A percentile compares a stretch with the other conserved stretches of the same genome.
Evolutionary conservation across 2,888 invertebrate genomes (phyloP).

Genomic region (Caenorhabditis panamensis): DNA sequence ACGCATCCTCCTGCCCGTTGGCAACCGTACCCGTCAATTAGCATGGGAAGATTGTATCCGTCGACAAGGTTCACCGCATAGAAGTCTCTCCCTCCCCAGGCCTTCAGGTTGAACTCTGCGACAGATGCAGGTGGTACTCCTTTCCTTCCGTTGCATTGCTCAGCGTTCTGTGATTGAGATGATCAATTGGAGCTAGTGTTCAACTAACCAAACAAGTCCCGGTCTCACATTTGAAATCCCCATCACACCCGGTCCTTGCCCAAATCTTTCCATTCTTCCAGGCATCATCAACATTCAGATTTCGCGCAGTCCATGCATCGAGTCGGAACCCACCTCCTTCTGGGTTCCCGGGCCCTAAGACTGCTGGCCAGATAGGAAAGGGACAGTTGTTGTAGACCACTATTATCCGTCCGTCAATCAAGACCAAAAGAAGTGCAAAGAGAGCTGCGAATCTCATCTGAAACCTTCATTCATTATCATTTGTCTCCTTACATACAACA

Average conservation of each 20-base stretch:
- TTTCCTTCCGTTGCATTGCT: slow-evolving; percentile 80
- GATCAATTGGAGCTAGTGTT: too few species aligned
- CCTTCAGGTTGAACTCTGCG: slow-evolving; percentile 82
- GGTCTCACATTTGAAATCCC: slow-evolving; percentile 70
- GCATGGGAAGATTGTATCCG: slow-evolving; percentile 82
- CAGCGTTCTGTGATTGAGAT: slow-evolving; percentile 25
- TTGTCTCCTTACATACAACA: too few species aligned
- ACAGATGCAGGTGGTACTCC: slow-evolving; percentile 82
- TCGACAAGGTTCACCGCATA: slow-evolving; percentile 84
- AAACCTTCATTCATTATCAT: not conserved
- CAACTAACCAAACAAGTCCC: slow-evolving; percentile 62
- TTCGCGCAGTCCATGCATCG: slow-evolving; percentile 55
- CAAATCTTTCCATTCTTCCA: slow-evolving; percentile 72
- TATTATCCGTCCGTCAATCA: slow-evolving; percentile 9
- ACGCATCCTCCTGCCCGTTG: slow-evolving; percentile 57
- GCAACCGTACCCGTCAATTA: slow-evolving; percentile 62
- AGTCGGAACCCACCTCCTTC: slow-evolving; percentile 70
- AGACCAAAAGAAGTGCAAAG: not conserved
- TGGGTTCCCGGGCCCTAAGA: slow-evolving; percentile 57
- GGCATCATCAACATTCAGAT: slow-evolving; percentile 63
- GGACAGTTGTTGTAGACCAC: slow-evolving; percentile 72
- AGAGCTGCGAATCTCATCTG: slow-evolving; percentile 1
- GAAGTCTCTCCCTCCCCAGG: slow-evolving; percentile 81
- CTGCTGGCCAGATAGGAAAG: slow-evolving; percentile 73
- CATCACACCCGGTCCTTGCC: slow-evolving; percentile 72